Evolutionary conservation across 2,113 vertebrate species (phyloP).

Genomic region (Ptilonorhynchus violaceus): DNA sequence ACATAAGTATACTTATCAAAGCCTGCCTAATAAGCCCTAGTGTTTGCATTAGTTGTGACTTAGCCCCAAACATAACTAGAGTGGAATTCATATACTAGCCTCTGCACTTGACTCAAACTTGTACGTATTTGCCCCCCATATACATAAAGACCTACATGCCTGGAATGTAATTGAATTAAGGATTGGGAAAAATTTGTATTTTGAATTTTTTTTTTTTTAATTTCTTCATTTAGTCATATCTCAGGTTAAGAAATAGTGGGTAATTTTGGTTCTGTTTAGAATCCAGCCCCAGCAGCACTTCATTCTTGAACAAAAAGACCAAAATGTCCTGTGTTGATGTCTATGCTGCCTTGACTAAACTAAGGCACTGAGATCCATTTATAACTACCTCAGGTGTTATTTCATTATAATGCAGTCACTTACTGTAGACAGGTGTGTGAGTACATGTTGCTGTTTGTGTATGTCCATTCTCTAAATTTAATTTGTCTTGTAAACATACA

Average conservation of each 20-base stretch:
- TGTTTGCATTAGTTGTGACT: neutral
- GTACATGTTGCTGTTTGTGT: neutral
- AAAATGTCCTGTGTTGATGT: rapidly evolving
- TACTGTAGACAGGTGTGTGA: neutral
- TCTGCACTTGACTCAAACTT: neutral
- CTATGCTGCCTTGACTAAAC: neutral
- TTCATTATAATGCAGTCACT: neutral
- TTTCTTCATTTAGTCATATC: neutral
- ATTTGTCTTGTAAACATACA: neutral
- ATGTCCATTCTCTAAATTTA: neutral
- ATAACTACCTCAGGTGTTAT: neutral
- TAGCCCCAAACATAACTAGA: neutral
- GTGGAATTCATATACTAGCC: neutral
- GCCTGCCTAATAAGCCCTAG: neutral
- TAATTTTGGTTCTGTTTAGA: neutral
- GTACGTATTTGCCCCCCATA: neutral
- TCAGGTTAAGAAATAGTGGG: neutral
- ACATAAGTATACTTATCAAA: neutral
- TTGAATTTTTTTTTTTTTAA: neutral
- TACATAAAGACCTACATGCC: neutral
- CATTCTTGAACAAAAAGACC: neutral
- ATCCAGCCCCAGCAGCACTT: neutral
- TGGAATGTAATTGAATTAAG: neutral
- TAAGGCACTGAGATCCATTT: neutral
- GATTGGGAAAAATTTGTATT: neutral